Percentiles rank a stretch among this genome's conserved stretches.
These are phyloP conservation scores for Acromyrmex echinatior DNA, from an alignment of 1,140 invertebrate species.

Conservation along the genomic window DNA sequence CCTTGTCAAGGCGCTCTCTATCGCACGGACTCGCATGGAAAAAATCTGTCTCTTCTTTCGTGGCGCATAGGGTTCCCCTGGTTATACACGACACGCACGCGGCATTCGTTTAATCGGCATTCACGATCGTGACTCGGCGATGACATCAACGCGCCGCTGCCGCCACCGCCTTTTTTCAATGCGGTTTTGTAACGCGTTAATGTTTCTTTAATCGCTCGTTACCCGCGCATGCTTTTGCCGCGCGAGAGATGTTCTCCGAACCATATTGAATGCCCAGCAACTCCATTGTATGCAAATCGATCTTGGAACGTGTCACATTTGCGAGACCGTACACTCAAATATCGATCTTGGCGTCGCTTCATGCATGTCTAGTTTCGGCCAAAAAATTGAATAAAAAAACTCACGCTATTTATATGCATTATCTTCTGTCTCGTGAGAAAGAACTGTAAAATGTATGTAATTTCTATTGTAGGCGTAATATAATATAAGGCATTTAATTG, in stretches of 20 bases:
- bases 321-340: slow-evolving; percentile 44
- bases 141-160: slow-evolving; percentile 54
- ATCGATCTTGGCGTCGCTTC: slow-evolving; percentile 39
- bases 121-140: slow-evolving; percentile 59
- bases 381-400: not conserved
- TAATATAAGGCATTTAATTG: not conserved
- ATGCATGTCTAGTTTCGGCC: not conserved
- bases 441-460: not conserved
- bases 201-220: slow-evolving; percentile 63
- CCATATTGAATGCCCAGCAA: slow-evolving; percentile 43
- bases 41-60: slow-evolving; percentile 40
- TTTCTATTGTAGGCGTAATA: not conserved
- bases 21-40: slow-evolving; percentile 59
- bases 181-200: slow-evolving; percentile 57
- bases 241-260: slow-evolving; percentile 58
- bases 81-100: slow-evolving; percentile 26
- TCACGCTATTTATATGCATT: not conserved
- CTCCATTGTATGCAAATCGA: slow-evolving; percentile 58
- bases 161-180: slow-evolving; percentile 32
- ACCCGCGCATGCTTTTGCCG: slow-evolving; percentile 43
- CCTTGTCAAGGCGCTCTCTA: slow-evolving; percentile 75
- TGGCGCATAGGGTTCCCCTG: not conserved
- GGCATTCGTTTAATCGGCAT: slow-evolving; percentile 60
- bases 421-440: not conserved
- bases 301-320: slow-evolving; percentile 45